Percentiles rank a stretch among this genome's conserved stretches.
Evolutionary conservation across 2,888 invertebrate genomes (phyloP).

Genomic region (Eupithecia pulchellata): DNA sequence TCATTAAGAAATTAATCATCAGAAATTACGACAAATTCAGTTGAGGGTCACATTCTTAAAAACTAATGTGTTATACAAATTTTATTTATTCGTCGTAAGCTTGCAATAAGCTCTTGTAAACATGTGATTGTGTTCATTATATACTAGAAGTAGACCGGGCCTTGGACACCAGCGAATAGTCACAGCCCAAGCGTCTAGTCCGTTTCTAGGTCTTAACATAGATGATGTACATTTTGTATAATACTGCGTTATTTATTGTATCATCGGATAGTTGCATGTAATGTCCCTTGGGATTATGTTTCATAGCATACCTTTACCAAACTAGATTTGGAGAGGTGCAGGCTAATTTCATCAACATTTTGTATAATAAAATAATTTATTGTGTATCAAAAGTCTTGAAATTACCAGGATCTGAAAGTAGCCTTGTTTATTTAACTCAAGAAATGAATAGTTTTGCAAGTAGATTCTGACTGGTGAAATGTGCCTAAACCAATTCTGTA

Average conservation of each 20-base stretch:
- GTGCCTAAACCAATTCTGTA: slow-evolving; percentile 47
- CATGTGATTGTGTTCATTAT: slow-evolving; percentile 77
- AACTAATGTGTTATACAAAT: slow-evolving; percentile 1
- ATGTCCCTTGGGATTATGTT: slow-evolving; percentile 11
- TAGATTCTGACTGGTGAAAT: slow-evolving; percentile 5
- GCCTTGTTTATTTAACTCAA: not conserved
- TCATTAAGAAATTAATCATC: not conserved
- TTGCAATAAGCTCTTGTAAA: slow-evolving; percentile 62
- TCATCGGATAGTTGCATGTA: not conserved
- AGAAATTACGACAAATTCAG: not conserved
- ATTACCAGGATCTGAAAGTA: not conserved
- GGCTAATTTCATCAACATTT: not conserved
- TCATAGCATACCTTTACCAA: not conserved
- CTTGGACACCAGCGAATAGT: not conserved
- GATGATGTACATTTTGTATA: slow-evolving; percentile 69
- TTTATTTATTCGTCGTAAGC: slow-evolving; percentile 36
- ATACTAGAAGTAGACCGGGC: slow-evolving; percentile 45
- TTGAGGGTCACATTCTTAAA: not conserved
- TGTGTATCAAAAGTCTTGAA: not conserved
- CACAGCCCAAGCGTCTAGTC: not conserved
- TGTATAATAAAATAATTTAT: not conserved
- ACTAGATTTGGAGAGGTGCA: not conserved
- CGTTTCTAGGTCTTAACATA: not conserved
- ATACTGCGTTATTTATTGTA: slow-evolving; percentile 44
- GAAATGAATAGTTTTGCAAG: not conserved